Percentiles rank a stretch among this genome's conserved stretches.
Evolutionary conservation across 2,113 vertebrate species (phyloP).

Genomic region (Indicator maculatus): DNA sequence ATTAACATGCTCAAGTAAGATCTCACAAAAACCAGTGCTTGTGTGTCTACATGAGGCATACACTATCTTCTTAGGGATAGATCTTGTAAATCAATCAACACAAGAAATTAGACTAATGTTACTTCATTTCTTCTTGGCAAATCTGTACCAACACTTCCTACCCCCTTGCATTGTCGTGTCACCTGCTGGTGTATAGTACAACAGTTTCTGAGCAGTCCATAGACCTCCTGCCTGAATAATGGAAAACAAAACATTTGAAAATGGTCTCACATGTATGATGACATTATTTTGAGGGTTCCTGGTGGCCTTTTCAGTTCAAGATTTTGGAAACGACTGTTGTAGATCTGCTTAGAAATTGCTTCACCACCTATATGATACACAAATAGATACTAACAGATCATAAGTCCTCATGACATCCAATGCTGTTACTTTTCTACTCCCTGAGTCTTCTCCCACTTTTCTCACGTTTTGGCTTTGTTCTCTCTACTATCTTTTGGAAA

Average conservation of each 20-base stretch:
- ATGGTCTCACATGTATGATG: background rate
- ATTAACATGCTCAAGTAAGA: accelerated
- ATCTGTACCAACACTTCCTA: background rate
- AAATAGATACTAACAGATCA: too few species aligned
- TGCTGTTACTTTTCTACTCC: background rate
- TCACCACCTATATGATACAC: background rate
- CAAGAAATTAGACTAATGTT: background rate
- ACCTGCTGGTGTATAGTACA: background rate
- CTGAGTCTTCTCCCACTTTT: background rate
- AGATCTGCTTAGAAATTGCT: background rate
- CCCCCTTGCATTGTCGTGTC: background rate
- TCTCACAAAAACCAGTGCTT: background rate
- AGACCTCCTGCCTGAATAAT: background rate
- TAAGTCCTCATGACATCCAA: background rate
- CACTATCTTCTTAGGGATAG: background rate
- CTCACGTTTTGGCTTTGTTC: background rate
- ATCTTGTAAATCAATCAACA: background rate
- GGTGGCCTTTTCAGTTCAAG: background rate
- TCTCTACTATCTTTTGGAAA: background rate
- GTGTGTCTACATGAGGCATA: background rate
- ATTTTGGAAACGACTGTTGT: background rate
- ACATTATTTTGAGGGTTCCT: background rate
- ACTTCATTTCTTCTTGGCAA: background rate
- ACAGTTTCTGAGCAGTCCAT: background rate
- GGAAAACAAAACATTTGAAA: background rate